Base-by-base conservation (phyloP, 2,797 vertebrate species). In the Gastrophryne carolinensis region DNA sequence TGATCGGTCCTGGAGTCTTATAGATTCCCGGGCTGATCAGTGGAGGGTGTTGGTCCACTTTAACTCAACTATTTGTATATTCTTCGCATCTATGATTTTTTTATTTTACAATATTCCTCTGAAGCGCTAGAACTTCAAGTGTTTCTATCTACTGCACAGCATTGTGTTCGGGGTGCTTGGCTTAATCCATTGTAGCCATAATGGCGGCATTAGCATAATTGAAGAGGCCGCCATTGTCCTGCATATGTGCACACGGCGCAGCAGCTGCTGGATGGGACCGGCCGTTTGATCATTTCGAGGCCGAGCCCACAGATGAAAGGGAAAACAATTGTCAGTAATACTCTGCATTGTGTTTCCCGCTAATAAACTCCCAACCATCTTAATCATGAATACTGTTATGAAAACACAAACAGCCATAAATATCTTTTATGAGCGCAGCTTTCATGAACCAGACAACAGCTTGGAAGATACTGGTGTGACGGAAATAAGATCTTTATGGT, bases 361-460 rank as follows among this genome's bases (percentile, higher is more conserved):
- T 66, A 52, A 66, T 66, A 47, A 66, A 52, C 52, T 11, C 39
- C 5, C 12, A 30, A n/a, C 27, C 29, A 66, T 29, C 34, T 64
- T 66, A n/a, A 66, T 66, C 63, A 66, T 52, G 52, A 66, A 52
- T 66, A 66, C 27, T 49, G 44, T 65, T 50, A 34, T 10, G 50
- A 39, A 68, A 53, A 68, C 26, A 68, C 27, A 68, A 53, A 68
- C 26, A 68, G 19, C 11, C 61, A 64, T 64, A 64, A 54, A 68
- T 54, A 35, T 68, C 10, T 24, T 68, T 68, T 68, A 68, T 68
- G 35, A 54, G 21, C 5, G n/a, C n/a, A 19, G 17, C 39, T 23
- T 26, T 26, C 23, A 12, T 35, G 47, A 29, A 9, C 17, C 21
- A 35, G 21, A 35, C 15, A 56, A 68, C 65, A 68, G 65, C 65